Conservation (phyloP, 2,113 vertebrate genomes). For the Diphyllodes magnificus region DNA sequence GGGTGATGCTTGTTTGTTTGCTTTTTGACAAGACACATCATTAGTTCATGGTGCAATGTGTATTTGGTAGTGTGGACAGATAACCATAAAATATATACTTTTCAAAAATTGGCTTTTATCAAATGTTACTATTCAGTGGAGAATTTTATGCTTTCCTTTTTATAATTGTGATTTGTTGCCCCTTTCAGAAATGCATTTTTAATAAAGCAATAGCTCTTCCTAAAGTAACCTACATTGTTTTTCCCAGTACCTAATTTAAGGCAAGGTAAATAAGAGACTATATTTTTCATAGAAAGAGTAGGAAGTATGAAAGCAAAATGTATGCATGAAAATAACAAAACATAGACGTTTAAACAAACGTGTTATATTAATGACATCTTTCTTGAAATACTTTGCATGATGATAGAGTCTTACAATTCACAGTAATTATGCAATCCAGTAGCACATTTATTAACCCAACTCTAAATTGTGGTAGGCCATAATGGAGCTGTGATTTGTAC, state of each 20-base stretch:
- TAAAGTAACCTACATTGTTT: slow-evolving; percentile 58
- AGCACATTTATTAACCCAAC: background rate
- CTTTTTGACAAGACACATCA: slow-evolving; percentile 44
- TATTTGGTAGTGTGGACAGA: slow-evolving; percentile 10
- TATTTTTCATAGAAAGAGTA: slow-evolving; percentile 45
- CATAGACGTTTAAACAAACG: slow-evolving; percentile 1
- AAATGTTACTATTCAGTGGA: slow-evolving; percentile 51
- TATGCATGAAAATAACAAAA: slow-evolving; percentile 31
- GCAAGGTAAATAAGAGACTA: slow-evolving; percentile 52
- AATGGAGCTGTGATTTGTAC: slow-evolving; percentile 10
- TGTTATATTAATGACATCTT: slow-evolving; percentile 1
- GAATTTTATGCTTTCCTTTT: slow-evolving; percentile 53
- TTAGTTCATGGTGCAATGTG: slow-evolving; percentile 31
- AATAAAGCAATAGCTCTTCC: slow-evolving; percentile 64
- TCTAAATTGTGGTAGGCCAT: background rate
- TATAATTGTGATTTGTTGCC: slow-evolving; percentile 54
- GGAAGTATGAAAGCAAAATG: slow-evolving; percentile 15
- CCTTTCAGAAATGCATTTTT: slow-evolving; percentile 61
- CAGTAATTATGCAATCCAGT: background rate
- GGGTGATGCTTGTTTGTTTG: slow-evolving; percentile 41
- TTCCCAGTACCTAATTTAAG: slow-evolving; percentile 48
- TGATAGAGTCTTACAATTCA: slow-evolving; percentile 1
- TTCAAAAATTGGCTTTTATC: slow-evolving; percentile 48
- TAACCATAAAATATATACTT: slow-evolving; percentile 40
- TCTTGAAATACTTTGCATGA: background rate